Conservation (phyloP, 2,888 invertebrate genomes). For the Eledona agricola region DNA sequence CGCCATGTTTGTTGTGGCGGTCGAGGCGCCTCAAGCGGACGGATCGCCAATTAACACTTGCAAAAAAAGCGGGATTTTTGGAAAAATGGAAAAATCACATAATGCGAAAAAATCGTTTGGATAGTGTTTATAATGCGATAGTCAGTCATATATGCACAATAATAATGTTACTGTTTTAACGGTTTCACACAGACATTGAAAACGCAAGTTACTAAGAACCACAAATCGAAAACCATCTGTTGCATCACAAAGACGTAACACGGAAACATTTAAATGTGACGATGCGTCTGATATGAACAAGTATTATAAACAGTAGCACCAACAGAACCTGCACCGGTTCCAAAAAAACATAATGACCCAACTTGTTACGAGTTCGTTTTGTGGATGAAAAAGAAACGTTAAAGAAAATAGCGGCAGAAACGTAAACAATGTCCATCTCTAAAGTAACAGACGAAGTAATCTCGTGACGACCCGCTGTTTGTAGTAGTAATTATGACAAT, state of each 20-base stretch:
- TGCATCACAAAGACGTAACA: conserved; percentile 6
- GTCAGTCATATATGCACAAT: conserved; percentile 59
- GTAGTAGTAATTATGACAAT: conserved; percentile 29
- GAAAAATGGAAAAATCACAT: no score
- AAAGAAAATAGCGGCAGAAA: no score
- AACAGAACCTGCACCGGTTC: neutral
- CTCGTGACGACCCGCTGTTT: conserved; percentile 8
- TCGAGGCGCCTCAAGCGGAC: no score
- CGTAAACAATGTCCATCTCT: conserved; percentile 10
- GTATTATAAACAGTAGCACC: conserved; percentile 18
- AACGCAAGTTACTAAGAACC: conserved; percentile 31
- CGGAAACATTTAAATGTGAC: conserved; percentile 16
- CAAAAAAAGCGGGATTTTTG: no score
- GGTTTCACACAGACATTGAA: conserved; percentile 29
- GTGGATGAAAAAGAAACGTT: no score
- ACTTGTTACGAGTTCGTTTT: no score
- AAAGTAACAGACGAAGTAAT: conserved; percentile 8
- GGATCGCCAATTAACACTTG: no score
- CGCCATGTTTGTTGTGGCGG: conserved; percentile 85
- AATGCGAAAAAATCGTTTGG: no score
- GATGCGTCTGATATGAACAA: conserved; percentile 27
- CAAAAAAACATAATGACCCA: no score
- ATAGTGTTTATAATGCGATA: conserved; percentile 54
- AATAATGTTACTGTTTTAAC: conserved; percentile 30
- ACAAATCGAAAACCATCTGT: conserved; percentile 15